Conservation (phyloP, 2,888 invertebrate species). For the Phorcus lineatus region DNA sequence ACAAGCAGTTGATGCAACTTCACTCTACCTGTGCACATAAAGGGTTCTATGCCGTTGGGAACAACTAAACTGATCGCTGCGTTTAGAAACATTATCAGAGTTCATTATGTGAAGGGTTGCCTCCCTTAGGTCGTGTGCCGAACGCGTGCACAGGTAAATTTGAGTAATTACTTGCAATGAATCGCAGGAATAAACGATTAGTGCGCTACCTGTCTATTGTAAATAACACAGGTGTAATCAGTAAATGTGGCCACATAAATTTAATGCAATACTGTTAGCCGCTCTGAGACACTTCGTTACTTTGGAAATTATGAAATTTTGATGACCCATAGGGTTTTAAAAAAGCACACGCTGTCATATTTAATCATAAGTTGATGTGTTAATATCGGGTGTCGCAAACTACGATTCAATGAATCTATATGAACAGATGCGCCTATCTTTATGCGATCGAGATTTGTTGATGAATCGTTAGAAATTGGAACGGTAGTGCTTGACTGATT, state of each 20-base stretch:
- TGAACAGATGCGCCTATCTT: too few relatives aligned
- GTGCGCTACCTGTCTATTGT: background rate
- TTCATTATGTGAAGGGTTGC: background rate
- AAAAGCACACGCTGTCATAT: too few relatives aligned
- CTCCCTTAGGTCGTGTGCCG: background rate
- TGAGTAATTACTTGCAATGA: background rate
- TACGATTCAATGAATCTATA: too few relatives aligned
- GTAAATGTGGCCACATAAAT: background rate
- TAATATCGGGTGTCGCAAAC: too few relatives aligned
- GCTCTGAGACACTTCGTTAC: too few relatives aligned
- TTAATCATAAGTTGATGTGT: too few relatives aligned
- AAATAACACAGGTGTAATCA: slow-evolving; percentile 10
- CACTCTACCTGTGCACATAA: background rate
- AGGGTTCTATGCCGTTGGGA: background rate
- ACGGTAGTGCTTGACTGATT: too few relatives aligned
- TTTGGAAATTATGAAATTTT: too few relatives aligned
- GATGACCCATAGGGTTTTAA: too few relatives aligned
- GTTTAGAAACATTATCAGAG: background rate
- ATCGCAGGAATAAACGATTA: background rate
- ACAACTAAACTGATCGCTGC: background rate
- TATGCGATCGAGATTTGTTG: too few relatives aligned
- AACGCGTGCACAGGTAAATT: background rate
- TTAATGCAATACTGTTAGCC: too few relatives aligned
- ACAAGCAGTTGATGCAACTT: background rate
- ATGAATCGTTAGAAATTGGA: too few relatives aligned